Base-by-base conservation (phyloP, 2,113 vertebrate genomes). In the Calonectris borealis region DNA sequence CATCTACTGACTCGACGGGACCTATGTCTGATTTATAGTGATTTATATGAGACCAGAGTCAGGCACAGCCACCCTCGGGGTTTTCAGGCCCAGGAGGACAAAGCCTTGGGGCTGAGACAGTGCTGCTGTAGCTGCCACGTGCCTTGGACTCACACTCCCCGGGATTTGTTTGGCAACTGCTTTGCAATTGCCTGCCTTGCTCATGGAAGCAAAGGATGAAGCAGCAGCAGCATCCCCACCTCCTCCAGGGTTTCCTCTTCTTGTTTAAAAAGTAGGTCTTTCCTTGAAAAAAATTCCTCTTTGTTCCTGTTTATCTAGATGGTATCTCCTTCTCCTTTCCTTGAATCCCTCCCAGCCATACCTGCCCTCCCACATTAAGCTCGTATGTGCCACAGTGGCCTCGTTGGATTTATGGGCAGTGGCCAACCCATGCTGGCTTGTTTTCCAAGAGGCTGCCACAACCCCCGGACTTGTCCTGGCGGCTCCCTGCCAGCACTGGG, bases 381-480 rank as follows among this genome's bases (percentile, higher is more conserved):
- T 62, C 2, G 0, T 22, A 15, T 0, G 0, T 32, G 29, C 19
- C 26, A 24, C 42, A 44, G 38, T 8, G 88, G 38, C 38, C 72
- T 71, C 7, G 1, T 6, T 49, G 31, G 31, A 21, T 4, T 68
- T 88, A 48, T 25, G 42, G 26, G 7, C n/a, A 58, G 26, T 52
- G 66, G 48, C 48, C 78, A 88, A 32, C 26, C 34, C 5, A 2
- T 44, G 11, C 36, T 77, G 42, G 9, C 26, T 87, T 42, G 6
- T 81, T 87, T 68, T 72, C 34, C 31, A 38, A 38, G 32, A 29
- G 17, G 26, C 26, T 60, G 36, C n/a, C 26, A 31, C 17, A 32
- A 42, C 7, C 14, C 21, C 58, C 2, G 3, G 25, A 16, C 13
- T 58, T 77, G 42, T 68, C 34, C 73, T 68, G 42, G 15, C 4